Conservation (phyloP, 2,113 vertebrate genomes). For the Microtus montanus region DNA sequence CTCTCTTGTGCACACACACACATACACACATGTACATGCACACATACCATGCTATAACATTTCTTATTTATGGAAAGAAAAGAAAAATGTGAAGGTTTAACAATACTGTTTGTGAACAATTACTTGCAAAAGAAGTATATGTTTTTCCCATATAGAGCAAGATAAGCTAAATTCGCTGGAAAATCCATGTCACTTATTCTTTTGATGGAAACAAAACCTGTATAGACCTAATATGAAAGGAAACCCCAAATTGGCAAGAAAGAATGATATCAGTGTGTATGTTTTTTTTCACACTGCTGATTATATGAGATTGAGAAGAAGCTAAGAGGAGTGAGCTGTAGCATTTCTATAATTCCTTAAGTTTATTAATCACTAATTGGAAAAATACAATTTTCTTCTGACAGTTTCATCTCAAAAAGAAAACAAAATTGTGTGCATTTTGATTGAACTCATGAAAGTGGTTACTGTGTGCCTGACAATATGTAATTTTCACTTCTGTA, state of each 20-base stretch:
- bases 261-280: conserved; percentile 63
- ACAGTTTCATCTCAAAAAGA: conserved; percentile 68
- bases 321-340: conserved; percentile 68
- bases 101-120: background rate
- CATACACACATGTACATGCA: fast-evolving
- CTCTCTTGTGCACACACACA: background rate
- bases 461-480: conserved; percentile 79
- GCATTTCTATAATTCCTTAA: conserved; percentile 66
- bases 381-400: conserved; percentile 78
- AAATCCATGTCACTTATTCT: conserved; percentile 62
- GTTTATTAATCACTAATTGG: conserved; percentile 80
- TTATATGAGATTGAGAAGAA: conserved; percentile 72
- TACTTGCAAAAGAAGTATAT: conserved; percentile 40
- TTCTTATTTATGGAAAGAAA: conserved; percentile 79
- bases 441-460: conserved; percentile 72
- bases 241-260: conserved; percentile 78
- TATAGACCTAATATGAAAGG: conserved; percentile 63
- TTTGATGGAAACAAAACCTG: background rate
- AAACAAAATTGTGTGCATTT: conserved; percentile 48
- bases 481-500: conserved; percentile 71
- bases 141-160: conserved; percentile 68
- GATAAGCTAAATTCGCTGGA: conserved; percentile 51
- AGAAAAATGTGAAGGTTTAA: conserved; percentile 66
- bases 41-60: background rate
- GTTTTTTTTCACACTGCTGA: conserved; percentile 77